phyloP scores from a whole-genome alignment of 2,797 vertebrate species.

The Fringilla coelebs region DNA sequence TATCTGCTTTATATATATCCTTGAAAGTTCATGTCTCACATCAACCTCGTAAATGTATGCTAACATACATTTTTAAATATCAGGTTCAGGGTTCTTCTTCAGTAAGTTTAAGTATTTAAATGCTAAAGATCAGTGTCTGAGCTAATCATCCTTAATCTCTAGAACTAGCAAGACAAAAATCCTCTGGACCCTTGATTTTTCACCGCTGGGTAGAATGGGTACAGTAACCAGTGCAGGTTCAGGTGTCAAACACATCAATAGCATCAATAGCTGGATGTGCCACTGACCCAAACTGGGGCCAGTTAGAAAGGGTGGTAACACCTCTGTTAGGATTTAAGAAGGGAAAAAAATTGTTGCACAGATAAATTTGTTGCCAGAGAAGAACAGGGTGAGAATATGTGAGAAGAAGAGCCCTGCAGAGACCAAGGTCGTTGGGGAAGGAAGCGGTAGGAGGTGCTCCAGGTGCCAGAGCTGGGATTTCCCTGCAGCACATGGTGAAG shows the following conservation, averaged over 20 bases:
- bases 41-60: background rate
- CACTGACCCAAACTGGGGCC: background rate
- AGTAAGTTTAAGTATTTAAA: background rate
- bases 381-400: background rate
- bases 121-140: background rate
- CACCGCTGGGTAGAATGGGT: background rate
- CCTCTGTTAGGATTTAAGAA: background rate
- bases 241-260: background rate
- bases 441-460: background rate
- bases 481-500: background rate
- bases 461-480: background rate
- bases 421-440: background rate
- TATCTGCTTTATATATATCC: background rate
- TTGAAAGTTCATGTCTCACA: background rate
- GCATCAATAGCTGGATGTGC: background rate
- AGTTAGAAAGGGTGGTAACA: accelerated
- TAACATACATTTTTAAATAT: background rate
- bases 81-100: background rate
- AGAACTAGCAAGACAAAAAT: background rate
- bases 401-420: background rate
- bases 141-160: background rate
- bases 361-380: background rate
- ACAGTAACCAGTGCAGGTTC: background rate
- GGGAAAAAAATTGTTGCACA: too few relatives aligned
- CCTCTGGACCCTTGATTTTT: background rate